Base-by-base conservation (phyloP, 37 sponge, comb jelly and placozoan species). In the Lycopodina hypogea region DNA sequence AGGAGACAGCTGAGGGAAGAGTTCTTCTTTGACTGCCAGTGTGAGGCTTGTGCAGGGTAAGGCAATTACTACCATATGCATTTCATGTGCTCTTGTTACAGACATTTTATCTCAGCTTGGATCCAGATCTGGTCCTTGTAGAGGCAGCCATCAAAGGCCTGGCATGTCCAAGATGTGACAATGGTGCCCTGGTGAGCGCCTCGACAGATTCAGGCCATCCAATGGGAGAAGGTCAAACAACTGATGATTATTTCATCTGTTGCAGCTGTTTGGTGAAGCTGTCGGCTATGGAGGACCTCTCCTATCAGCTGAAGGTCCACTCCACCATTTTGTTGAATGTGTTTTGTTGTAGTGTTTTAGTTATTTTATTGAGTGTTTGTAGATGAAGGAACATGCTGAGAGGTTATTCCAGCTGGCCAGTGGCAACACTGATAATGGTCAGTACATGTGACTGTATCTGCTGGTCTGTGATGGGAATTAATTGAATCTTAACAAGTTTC, bases 1-100 rank as follows among this genome's bases (percentile, higher is more conserved):
- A 36, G 62, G 64, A 60, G 26, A 18, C 52, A 55, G 55, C 61
- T 87, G 69, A 55, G 53, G 28, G 56, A 55, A 42, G 65, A 84
- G 62, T 88, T 78, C 69, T 88, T 69, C 68, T 88, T 88, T 60
- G 74, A 83, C 48, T 88, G 89, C 59, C 21, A 17, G 35, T 88
- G 89, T 71, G 33, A 39, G 22, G 84, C 89, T 3, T 88, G 89
- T 52, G n/a, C 42, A 45, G 51, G 66, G 82, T 82, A 42, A 39
- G 73, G 1, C 28, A 12, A 53, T 8, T 34, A 53, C 15, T 3
- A 3, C 33, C 22, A 35, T 2, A 4, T 60, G 42, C 41, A 4
- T 38, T 4, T 23, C 17, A 7, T 38, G 24, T 61, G 38, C 61
- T 38, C 55, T 30, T 35, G 17, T 24, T 56, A 61, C 6, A 22